Percentiles rank a stretch among this genome's conserved stretches.
These are phyloP conservation scores for Asbolus verrucosus DNA, from an alignment of 1,140 invertebrate species.

Conservation along the genomic window DNA sequence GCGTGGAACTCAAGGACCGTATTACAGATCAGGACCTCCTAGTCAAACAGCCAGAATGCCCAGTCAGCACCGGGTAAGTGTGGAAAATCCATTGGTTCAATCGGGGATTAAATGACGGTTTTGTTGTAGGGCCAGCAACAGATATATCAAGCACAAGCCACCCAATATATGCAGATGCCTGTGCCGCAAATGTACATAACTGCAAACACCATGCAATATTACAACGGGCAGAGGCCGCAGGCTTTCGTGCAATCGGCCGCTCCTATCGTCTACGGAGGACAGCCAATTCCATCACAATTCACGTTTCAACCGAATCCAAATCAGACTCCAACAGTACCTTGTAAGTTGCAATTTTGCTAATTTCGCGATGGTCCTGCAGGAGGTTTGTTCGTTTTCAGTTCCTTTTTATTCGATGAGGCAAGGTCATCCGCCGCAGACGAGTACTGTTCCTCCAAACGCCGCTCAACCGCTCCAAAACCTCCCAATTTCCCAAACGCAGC, in stretches of 20 bases:
- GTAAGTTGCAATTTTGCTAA: no score
- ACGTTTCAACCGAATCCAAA: constrained; percentile 40
- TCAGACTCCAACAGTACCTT: constrained; percentile 29
- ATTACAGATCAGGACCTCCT: constrained; percentile 51
- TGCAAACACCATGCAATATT: constrained; percentile 39
- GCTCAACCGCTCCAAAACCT: constrained; percentile 36
- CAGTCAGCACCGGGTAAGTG: constrained; percentile 58
- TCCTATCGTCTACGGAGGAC: constrained; percentile 32
- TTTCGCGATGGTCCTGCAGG: no score
- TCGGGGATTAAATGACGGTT: no score
- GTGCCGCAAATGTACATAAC: constrained; percentile 27
- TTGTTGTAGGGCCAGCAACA: constrained; percentile 46
- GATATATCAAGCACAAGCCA: constrained; percentile 41
- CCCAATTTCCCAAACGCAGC: constrained; percentile 25
- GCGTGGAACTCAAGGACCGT: constrained; percentile 46
- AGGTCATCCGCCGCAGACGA: constrained; percentile 43
- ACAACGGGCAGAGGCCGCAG: constrained; percentile 40
- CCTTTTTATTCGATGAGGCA: constrained; percentile 42
- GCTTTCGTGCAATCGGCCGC: constrained; percentile 32
- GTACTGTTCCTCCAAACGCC: constrained; percentile 42
- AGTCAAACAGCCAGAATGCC: constrained; percentile 60
- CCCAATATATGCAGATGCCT: constrained; percentile 43
- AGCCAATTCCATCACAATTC: constrained; percentile 31
- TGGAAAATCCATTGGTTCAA: constrained; percentile 34
- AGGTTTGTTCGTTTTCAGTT: no score